Evolutionary conservation across 2,888 invertebrate species (phyloP).

Genomic region (Yponomeuta malinellus): DNA sequence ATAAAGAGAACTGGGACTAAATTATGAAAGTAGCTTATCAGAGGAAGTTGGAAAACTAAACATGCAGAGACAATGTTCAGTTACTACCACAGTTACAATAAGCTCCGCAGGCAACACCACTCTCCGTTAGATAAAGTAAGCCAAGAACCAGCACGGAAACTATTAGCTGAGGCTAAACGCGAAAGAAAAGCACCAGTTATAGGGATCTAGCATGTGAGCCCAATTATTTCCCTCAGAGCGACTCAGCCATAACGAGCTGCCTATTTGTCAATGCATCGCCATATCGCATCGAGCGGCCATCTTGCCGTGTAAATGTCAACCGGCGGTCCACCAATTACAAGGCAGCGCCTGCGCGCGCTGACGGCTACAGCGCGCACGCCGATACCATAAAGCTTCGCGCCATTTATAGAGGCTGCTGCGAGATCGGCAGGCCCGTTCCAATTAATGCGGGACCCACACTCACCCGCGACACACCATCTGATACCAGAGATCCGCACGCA

Average conservation of each 20-base stretch:
- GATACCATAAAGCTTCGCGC: slow-evolving; percentile 70
- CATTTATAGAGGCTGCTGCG: slow-evolving; percentile 60
- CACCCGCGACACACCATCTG: slow-evolving; percentile 35
- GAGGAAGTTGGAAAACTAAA: background rate
- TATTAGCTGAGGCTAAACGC: slow-evolving; percentile 9
- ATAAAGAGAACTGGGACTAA: background rate
- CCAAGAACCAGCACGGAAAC: background rate
- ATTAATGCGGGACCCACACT: slow-evolving; percentile 50
- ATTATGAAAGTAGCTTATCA: background rate
- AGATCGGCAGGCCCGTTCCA: slow-evolving; percentile 57
- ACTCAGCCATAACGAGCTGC: slow-evolving; percentile 18
- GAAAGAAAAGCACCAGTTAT: slow-evolving; percentile 7
- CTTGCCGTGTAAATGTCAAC: slow-evolving; percentile 72
- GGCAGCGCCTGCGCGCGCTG: slow-evolving; percentile 60
- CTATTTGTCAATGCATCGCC: slow-evolving; percentile 70
- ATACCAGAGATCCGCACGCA: slow-evolving; percentile 32
- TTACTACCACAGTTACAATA: background rate
- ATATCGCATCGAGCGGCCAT: slow-evolving; percentile 63
- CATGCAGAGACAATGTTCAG: background rate
- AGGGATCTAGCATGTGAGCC: slow-evolving; percentile 17
- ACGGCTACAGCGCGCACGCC: slow-evolving; percentile 61
- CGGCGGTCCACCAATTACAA: slow-evolving; percentile 70
- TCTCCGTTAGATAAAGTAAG: background rate
- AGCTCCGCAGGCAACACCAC: background rate
- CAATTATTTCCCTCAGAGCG: slow-evolving; percentile 19